Conservation (phyloP, 1,140 invertebrate species). For the Pseudomyrmex flavicornis region DNA sequence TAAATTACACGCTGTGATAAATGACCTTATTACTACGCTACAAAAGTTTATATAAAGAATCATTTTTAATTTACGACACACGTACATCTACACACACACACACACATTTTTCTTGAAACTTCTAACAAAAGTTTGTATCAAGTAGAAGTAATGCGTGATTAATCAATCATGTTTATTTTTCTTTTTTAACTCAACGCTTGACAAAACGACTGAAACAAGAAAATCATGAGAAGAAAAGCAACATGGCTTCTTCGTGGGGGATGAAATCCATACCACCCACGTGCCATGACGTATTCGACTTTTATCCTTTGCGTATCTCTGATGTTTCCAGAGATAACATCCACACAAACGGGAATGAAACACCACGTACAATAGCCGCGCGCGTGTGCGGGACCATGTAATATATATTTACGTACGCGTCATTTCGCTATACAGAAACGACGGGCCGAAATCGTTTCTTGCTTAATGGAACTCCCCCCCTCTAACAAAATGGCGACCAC, state of each 20-base stretch:
- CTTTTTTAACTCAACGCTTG: not conserved
- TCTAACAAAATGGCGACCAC: slow-evolving; percentile 52
- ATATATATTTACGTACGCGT: slow-evolving; percentile 56
- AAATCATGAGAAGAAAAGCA: slow-evolving; percentile 34
- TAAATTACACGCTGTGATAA: not conserved
- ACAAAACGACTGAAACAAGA: not conserved
- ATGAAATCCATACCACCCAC: slow-evolving; percentile 52
- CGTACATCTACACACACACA: too few species aligned
- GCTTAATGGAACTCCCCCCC: slow-evolving; percentile 52
- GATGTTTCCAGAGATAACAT: slow-evolving; percentile 53
- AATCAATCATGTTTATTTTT: not conserved
- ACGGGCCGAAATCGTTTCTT: slow-evolving; percentile 34
- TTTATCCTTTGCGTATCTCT: slow-evolving; percentile 40
- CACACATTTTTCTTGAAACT: not conserved
- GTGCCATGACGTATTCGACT: slow-evolving; percentile 52
- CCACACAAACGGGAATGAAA: slow-evolving; percentile 17
- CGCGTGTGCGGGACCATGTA: slow-evolving; percentile 17
- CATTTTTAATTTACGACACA: slow-evolving; percentile 20
- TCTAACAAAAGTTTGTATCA: not conserved
- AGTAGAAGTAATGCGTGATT: slow-evolving; percentile 1
- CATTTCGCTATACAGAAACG: slow-evolving; percentile 34
- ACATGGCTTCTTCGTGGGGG: slow-evolving; percentile 1
- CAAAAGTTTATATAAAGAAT: not conserved
- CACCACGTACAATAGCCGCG: not conserved
- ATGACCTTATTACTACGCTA: slow-evolving; percentile 6